Evolutionary conservation across 92 coral and sea anemone genomes (phyloP), one percentile per base, ranked within the genome.

Genomic region (Parazoanthus darwini): DNA sequence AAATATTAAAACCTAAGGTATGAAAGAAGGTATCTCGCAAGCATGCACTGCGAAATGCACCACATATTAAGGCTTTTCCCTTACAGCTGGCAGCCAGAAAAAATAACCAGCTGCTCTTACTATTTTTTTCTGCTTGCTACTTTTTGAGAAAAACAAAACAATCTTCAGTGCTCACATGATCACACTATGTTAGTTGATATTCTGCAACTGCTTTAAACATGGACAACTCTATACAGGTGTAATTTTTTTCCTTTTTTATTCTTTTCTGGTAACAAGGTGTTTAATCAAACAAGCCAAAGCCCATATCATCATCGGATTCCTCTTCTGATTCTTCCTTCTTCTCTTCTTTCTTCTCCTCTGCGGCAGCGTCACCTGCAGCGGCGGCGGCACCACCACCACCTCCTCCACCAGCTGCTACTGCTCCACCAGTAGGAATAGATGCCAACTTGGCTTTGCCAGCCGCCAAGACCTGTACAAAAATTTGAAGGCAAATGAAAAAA

Each of bases 281-380:
- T 91, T 93, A 96, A 87, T 97, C 99, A 90, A 97, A 97, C 85
- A 97, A 93, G 86, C 99, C 99, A 88, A 97, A 97, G 90, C 99
- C 99, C 98, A 97, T 95, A 82, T 97, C 99, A 50, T 97, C 99
- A 92, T 97, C 99, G 63, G 98, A 95, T 89, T 94, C 97, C 82
- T 91, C 94, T 85, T 97, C 92, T 33, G 90, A 88, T 66, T 95
- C 98, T 73, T 95, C 98, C 71, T 97, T 91, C 91, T 97, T 97
- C 87, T 95, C 93, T 38, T 97, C 99, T 79, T 91, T 92, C 77
- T 89, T 88, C 48, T 92, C 88, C 72, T 89, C 94, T 10, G 72
- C 91, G 16, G 80, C 95, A 65, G 79, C 91, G 4, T 85, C 91
- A 1, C 82, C 96, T 42, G 94, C 92, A 65, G 89, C 93, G 50